Evolutionary conservation across 2,797 vertebrate genomes (phyloP), one percentile per base, ranked within the genome.

Genomic region (Semotilus atromaculatus): DNA sequence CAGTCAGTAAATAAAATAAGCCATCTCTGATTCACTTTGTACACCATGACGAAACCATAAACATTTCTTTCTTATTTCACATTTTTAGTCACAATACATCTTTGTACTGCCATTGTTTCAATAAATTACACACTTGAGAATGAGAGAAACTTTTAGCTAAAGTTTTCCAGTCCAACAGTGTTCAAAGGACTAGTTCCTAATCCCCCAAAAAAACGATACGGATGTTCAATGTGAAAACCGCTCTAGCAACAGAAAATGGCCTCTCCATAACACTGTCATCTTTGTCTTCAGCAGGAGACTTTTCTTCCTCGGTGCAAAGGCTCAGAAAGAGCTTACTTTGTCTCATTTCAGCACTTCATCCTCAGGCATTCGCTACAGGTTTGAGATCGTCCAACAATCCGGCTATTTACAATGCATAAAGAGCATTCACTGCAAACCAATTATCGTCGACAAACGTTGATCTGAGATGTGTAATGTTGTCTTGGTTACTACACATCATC

Each of bases 71-170:
- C 88, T 90, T 88, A 85, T 84, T 90, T 84, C 74, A 45, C 31
- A 26, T 66, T 74, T 74, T 11, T 40, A 18, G 9, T 66, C 40
- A 36, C 36, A 45, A 80, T 72, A 62, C 74, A 66, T 72, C 29
- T 55, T 29, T 23, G 53, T 82, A 92, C 88, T 82, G 81, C 86
- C 90, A 92, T 86, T 83, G 88, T 87, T 85, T 92, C 89, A 87
- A 87, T 90, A 90, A 92, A 85, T 91, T 91, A 89, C 90, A 91
- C 88, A 90, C 82, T 84, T 64, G 43, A 81, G 89, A 87, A 90
- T 87, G 82, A 93, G 91, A 90, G 89, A 91, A 93, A 87, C 88
- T 91, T 86, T 91, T 68, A 87, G 89, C 88, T 91, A 86, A 85
- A 85, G 88, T 89, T 91, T 90, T 76, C 86, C 83, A 89, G 79